phyloP scores from a whole-genome alignment of 2,888 invertebrate genomes.

The Matsumyia berberina region DNA sequence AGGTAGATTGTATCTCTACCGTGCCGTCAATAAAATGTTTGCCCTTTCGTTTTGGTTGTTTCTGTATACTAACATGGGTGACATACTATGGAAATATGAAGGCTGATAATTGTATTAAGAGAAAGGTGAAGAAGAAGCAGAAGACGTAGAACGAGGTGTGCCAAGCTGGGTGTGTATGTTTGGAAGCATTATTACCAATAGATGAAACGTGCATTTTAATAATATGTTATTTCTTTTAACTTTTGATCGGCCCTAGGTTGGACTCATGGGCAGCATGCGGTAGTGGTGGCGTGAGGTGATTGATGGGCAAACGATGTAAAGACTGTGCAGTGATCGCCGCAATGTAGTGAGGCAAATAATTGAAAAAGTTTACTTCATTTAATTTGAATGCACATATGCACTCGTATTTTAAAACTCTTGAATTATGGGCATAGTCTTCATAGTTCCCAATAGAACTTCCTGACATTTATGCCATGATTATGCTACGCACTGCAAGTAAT shows the following conservation, averaged over 20 bases:
- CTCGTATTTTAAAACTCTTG: not conserved
- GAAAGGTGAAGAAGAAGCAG: constrained; percentile 16
- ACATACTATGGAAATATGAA: constrained; percentile 51
- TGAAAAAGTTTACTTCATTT: not conserved
- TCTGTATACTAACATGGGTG: constrained; percentile 33
- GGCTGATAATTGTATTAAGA: constrained; percentile 43
- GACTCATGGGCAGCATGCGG: constrained; percentile 55
- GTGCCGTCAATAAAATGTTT: constrained; percentile 5
- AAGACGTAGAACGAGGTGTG: constrained; percentile 51
- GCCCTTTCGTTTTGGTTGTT: constrained; percentile 24
- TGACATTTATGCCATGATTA: too few relatives aligned
- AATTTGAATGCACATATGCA: not conserved
- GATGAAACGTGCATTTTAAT: constrained; percentile 26
- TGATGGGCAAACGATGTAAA: not conserved
- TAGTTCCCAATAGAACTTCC: too few relatives aligned
- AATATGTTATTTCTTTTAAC: constrained; percentile 26
- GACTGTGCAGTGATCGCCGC: not conserved
- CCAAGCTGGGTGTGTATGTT: constrained; percentile 48
- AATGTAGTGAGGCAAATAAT: not conserved
- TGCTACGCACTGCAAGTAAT: too few relatives aligned
- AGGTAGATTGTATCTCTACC: constrained; percentile 14
- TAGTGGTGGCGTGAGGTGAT: not conserved
- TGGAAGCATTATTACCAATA: constrained; percentile 23
- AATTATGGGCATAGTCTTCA: too few relatives aligned
- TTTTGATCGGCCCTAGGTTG: constrained; percentile 2